phyloP scores from a whole-genome alignment of 2,113 vertebrate genomes.

The Lasiurus cinereus region DNA sequence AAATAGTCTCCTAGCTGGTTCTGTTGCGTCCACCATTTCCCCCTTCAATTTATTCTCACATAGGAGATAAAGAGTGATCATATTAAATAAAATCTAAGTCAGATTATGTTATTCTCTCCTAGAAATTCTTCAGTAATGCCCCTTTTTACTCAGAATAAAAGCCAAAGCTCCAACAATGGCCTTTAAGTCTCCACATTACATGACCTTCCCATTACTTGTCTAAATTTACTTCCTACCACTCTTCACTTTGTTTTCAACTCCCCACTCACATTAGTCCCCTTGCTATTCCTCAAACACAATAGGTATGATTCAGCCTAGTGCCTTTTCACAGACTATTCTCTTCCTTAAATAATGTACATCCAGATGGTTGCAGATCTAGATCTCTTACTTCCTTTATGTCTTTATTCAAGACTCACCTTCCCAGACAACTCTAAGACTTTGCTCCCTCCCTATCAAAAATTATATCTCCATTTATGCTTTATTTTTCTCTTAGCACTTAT shows the following conservation, averaged over 20 bases:
- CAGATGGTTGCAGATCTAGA: not conserved
- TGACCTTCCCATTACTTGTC: not conserved
- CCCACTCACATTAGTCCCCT: not conserved
- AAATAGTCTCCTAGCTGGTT: not conserved
- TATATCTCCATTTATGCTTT: not conserved
- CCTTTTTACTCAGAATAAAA: conserved; percentile 36
- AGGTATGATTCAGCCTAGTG: not conserved
- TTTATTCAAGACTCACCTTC: conserved; percentile 16
- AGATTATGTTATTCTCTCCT: conserved; percentile 1
- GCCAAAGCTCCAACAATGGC: not conserved
- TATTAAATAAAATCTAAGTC: conserved; percentile 48
- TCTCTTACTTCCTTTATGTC: conserved; percentile 20
- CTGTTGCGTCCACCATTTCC: not conserved
- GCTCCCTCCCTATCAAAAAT: not conserved
- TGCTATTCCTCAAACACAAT: not conserved
- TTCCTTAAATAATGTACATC: not conserved
- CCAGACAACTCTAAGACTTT: not conserved
- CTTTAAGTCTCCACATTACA: conserved; percentile 6
- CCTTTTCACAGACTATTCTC: not conserved
- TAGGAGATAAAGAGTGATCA: not conserved
- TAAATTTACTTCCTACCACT: not conserved
- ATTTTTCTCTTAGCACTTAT: conserved; percentile 11
- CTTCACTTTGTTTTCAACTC: not conserved
- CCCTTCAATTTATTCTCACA: not conserved
- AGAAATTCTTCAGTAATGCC: not conserved